Evolutionary conservation across 2,797 vertebrate species (phyloP).

Genomic region (Callimico goeldii): DNA sequence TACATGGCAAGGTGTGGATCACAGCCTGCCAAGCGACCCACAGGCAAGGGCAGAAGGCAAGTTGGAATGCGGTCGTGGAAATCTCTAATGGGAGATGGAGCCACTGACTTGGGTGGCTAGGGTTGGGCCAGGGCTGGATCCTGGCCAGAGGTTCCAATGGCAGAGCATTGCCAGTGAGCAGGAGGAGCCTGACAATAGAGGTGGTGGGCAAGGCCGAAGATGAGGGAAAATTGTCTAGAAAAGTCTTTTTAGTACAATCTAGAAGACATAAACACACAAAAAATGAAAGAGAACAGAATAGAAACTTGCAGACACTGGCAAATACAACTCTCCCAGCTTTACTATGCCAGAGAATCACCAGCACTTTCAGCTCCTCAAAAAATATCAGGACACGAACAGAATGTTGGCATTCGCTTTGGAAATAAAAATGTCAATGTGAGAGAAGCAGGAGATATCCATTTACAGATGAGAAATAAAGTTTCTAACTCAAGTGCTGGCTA

Average conservation of each 20-base stretch:
- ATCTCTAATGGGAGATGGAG: accelerated
- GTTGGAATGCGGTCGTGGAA: accelerated
- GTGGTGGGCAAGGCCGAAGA: constrained; percentile 70
- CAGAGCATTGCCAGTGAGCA: accelerated
- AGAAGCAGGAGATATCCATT: constrained; percentile 85
- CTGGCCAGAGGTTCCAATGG: neutral
- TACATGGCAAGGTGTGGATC: no score
- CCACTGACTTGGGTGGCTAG: accelerated
- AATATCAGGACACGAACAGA: constrained; percentile 88
- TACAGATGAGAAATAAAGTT: constrained; percentile 87
- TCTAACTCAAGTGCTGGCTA: constrained; percentile 86
- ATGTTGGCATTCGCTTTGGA: constrained; percentile 88
- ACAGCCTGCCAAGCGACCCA: neutral
- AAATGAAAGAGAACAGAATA: constrained; percentile 90
- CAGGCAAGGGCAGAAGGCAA: neutral
- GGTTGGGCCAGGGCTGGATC: no score
- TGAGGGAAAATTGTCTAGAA: constrained; percentile 85
- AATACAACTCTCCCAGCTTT: constrained; percentile 74
- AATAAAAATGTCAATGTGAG: constrained; percentile 87
- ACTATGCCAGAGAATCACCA: constrained; percentile 77
- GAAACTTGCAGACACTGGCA: constrained; percentile 82
- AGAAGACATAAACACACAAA: constrained; percentile 90
- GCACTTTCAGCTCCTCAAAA: constrained; percentile 83
- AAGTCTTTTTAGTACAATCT: constrained; percentile 89
- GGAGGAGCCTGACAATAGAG: accelerated